Percentiles rank a stretch among this genome's conserved stretches.
These are phyloP conservation scores for Centropristis striata DNA, from an alignment of 2,113 vertebrate genomes.

Conservation along the genomic window DNA sequence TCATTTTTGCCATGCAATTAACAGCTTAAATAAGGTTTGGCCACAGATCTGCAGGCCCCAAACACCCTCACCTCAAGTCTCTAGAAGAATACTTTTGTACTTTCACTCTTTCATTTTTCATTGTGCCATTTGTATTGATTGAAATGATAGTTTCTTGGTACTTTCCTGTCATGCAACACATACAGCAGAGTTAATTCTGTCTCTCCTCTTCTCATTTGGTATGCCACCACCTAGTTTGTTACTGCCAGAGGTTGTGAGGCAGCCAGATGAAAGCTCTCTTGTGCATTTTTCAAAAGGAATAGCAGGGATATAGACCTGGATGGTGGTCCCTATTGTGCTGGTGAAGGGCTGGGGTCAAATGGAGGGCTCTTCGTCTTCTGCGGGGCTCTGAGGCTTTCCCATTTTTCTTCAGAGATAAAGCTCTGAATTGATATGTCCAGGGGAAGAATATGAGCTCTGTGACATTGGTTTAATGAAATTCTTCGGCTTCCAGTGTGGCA, in stretches of 20 bases:
- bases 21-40: not conserved
- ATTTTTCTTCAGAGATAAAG: constrained; percentile 22
- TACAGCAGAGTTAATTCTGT: not conserved
- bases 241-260: constrained; percentile 10
- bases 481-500: constrained; percentile 52
- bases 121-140: constrained; percentile 55
- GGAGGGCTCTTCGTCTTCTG: constrained; percentile 29
- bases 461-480: constrained; percentile 52
- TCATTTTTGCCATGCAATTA: constrained; percentile 32
- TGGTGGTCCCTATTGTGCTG: constrained; percentile 57
- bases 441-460: constrained; percentile 48
- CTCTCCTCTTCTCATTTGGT: not conserved
- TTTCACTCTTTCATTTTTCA: constrained; percentile 1
- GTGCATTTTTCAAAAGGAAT: constrained; percentile 31
- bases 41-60: not conserved
- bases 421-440: constrained; percentile 31
- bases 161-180: constrained; percentile 1
- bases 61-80: not conserved
- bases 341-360: constrained; percentile 42
- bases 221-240: not conserved
- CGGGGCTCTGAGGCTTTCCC: constrained; percentile 14
- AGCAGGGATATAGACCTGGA: constrained; percentile 40
- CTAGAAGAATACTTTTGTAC: not conserved
- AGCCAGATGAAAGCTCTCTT: constrained; percentile 21
- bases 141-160: constrained; percentile 58